These are phyloP conservation scores for Cardiocondyla obscurior DNA, from an alignment of 1,140 invertebrate genomes.

Conservation along the genomic window DNA sequence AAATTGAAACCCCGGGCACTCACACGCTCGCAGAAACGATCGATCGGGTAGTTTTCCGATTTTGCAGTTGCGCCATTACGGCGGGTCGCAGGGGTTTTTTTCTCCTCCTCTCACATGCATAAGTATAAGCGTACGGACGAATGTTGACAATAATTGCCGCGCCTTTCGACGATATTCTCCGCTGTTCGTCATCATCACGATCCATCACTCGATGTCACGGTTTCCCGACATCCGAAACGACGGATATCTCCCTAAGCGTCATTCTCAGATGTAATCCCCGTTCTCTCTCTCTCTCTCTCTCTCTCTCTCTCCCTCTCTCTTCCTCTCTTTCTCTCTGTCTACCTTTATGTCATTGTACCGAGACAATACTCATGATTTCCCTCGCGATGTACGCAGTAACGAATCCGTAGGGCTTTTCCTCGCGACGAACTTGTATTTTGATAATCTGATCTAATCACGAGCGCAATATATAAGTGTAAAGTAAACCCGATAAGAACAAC, in stretches of 20 bases:
- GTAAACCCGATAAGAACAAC: background rate
- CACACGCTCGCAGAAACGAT: background rate
- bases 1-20: background rate
- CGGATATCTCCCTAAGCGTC: background rate
- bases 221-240: conserved; percentile 22
- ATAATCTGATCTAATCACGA: background rate
- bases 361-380: conserved; percentile 52
- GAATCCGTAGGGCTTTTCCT: background rate
- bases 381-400: conserved; percentile 15
- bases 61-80: background rate
- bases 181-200: background rate
- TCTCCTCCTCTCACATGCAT: too few relatives aligned
- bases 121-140: background rate
- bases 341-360: background rate
- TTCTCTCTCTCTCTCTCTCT: background rate
- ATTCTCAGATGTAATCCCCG: background rate
- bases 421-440: background rate
- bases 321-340: background rate
- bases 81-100: background rate
- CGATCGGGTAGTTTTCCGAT: conserved; percentile 9
- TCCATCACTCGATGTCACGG: conserved; percentile 2
- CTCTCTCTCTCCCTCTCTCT: background rate
- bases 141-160: background rate
- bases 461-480: background rate
- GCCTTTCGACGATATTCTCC: background rate